Evolutionary conservation across 1,140 invertebrate genomes (phyloP), one percentile per base, ranked within the genome.

Genomic region (Heliconius melpomene): DNA sequence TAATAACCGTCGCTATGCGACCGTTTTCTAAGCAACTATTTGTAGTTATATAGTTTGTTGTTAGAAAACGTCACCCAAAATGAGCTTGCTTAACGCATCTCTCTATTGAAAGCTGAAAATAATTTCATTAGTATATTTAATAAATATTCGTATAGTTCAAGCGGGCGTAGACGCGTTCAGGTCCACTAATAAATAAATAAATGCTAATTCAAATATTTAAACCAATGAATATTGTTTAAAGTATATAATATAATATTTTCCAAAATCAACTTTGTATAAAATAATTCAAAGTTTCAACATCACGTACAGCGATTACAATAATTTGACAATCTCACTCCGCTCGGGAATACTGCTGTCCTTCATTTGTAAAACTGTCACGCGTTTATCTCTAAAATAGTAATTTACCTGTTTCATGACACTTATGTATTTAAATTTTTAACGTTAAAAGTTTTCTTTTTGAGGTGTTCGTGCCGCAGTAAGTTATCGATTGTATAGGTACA

Each of bases 261-360:
- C n/a, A 29, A 66, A 66, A 66, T 66, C 26, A 66, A 66, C 23
- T 66, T 66, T 66, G n/a, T 23, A 66, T 29, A 29, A 66, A 66
- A 66, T 66, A 66, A 66, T 66, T 66, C 29, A 66, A 66, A 66
- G 23, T 66, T 66, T 13, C 23, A 66, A 66, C 26, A 29, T 66
- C 60, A 66, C 60, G 60, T 66, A 29, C 60, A 13, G 26, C 60
- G 60, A 66, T 29, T 66, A 66, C 60, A 66, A 66, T 66, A 66
- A 66, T 66, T 66, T 66, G 60, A 66, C 60, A 66, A 66, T 66
- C 60, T 66, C 60, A 29, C 60, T 29, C 23, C 60, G 26, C 60
- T 3, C 11, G 60, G 60, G 26, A 66, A 66, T 66, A 26, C 60
- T 7, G 26, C 11, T 66, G 57, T 26, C 60, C 26, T 66, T 66